Base-by-base conservation (phyloP, 2,888 invertebrate species). In the Clanis bilineata region DNA sequence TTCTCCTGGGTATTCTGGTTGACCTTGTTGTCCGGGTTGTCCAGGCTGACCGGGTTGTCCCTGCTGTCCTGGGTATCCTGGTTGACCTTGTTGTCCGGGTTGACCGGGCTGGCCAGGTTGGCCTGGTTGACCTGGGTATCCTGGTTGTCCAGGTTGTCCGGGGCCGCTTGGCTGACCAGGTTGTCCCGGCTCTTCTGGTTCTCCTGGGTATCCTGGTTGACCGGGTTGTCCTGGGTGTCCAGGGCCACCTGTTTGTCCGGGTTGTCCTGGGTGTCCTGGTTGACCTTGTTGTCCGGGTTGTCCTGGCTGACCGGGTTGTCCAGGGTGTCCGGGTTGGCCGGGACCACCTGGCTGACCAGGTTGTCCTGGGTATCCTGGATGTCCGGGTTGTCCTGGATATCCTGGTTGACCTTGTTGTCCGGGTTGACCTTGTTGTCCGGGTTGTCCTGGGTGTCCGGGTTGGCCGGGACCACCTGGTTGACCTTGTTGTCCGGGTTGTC, bases 61-160 rank as follows among this genome's bases (percentile, higher is more conserved):
- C 10, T 72, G 68, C 1, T 67, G 23, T 6, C 70, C 68, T 6
- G 71, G 70, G 0, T 56, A 32, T 15, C 65, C 65, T 22, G 66
- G 66, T 2, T 65, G 23, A 1, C 56, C 79, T 0, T 81, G 77
- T 1, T 67, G 55, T 18, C 80, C 77, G 6, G 77, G 74, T 2
- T 69, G 21, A 18, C 69, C 73, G 36, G 68, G 70, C 0, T 71
- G 60, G 73, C 60, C 78, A 72, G 18, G 92, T 0, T 58, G 10
- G 0, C 72, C 70, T 0, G 74, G 71, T 1, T 70, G 18, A 1
- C 68, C 73, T 1, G 71, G 66, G 0, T 66, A 12, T 0, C 86
- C 87, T 18, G 93, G 93, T 2, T 77, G 80, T 23, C 89, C 91
- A 0, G 94, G 94, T 0, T 59, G 5, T 15, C 67, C 68, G 6